Evolutionary conservation across 92 coral and sea anemone genomes (phyloP).

Genomic region (Bergia puertoricense): DNA sequence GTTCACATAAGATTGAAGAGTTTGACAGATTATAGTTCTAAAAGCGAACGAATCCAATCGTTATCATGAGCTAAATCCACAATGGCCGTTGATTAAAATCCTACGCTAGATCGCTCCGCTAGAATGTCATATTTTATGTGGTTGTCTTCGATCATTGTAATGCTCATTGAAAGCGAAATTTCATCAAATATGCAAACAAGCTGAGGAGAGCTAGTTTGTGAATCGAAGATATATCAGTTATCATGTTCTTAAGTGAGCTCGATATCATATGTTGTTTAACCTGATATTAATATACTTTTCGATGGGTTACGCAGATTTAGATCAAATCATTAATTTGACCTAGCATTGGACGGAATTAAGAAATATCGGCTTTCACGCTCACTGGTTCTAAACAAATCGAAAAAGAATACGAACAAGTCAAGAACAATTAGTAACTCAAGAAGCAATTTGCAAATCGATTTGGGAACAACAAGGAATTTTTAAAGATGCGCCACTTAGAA

Average conservation of each 20-base stretch:
- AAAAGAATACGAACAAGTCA: conserved; percentile 28
- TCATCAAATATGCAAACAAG: conserved; percentile 52
- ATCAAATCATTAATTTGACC: conserved; percentile 23
- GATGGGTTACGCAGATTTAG: conserved; percentile 9
- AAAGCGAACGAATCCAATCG: background rate
- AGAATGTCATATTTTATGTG: conserved; percentile 13
- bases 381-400: conserved; percentile 22
- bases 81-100: conserved; percentile 28
- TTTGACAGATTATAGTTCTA: background rate
- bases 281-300: background rate
- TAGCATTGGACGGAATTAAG: background rate
- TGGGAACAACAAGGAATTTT: background rate
- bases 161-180: conserved; percentile 38
- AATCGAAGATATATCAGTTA: background rate
- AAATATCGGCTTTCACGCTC: conserved; percentile 29
- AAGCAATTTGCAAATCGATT: conserved; percentile 6
- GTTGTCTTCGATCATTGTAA: conserved; percentile 20
- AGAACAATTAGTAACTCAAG: conserved; percentile 30
- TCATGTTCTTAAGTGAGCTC: background rate
- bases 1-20: background rate
- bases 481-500: background rate
- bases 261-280: background rate
- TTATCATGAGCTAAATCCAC: conserved; percentile 4
- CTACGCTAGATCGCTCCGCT: conserved; percentile 24
- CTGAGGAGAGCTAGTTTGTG: background rate